Percentiles rank a stretch among this genome's conserved stretches.
These are phyloP conservation scores for Osmoderma eremita DNA, from an alignment of 2,888 invertebrate genomes.

Conservation along the genomic window DNA sequence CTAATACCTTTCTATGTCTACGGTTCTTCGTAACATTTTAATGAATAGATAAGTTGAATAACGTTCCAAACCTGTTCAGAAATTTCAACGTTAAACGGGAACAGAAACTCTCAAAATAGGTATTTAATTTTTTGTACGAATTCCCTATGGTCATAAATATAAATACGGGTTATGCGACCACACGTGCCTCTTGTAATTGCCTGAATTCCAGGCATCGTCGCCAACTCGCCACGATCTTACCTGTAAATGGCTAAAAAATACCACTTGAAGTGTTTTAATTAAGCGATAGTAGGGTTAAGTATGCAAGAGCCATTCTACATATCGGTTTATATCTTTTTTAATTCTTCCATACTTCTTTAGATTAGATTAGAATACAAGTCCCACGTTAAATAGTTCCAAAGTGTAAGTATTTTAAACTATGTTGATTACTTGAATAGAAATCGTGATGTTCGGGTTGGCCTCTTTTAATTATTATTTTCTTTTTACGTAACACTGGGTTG, in stretches of 20 bases:
- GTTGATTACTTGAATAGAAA: too few relatives aligned
- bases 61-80: conserved; percentile 23
- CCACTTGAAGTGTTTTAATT: conserved; percentile 27
- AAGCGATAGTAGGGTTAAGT: conserved; percentile 9
- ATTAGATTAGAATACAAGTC: not conserved
- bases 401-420: not conserved
- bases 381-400: not conserved
- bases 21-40: conserved; percentile 20
- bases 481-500: too few relatives aligned
- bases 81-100: conserved; percentile 35
- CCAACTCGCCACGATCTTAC: conserved; percentile 31
- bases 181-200: conserved; percentile 57
- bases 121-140: conserved; percentile 53
- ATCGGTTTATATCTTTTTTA: not conserved
- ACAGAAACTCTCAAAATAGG: conserved; percentile 41
- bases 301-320: conserved; percentile 9
- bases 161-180: conserved; percentile 52
- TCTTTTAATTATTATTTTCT: too few relatives aligned
- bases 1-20: conserved; percentile 7
- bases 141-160: conserved; percentile 55
- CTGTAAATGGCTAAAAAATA: conserved; percentile 30
- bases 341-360: not conserved
- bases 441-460: too few relatives aligned
- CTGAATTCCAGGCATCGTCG: conserved; percentile 50
- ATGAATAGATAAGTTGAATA: conserved; percentile 7